Conservation (phyloP, 2,113 vertebrate genomes). For the Engraulis encrasicolus region DNA sequence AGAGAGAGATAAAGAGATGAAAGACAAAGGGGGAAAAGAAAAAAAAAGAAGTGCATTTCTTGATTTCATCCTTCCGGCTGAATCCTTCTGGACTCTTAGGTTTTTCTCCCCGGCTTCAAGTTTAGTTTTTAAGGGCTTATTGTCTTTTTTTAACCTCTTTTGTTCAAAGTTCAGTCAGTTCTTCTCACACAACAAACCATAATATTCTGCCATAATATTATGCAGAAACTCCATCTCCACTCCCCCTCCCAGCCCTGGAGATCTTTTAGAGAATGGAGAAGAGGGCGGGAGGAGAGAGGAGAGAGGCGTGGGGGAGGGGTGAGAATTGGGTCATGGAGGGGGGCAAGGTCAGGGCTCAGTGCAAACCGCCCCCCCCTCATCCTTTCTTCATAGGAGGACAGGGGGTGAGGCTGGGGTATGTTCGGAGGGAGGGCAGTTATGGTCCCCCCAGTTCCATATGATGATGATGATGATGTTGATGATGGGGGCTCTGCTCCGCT, state of each 20-base stretch:
- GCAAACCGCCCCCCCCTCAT: too few species aligned
- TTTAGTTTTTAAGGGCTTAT: neutral
- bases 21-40: neutral
- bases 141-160: neutral
- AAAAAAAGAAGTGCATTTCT: neutral
- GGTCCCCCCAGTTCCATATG: too few species aligned
- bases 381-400: neutral
- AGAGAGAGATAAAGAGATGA: neutral
- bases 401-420: neutral
- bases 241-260: neutral
- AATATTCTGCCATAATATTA: neutral
- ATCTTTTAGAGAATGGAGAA: neutral
- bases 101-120: neutral
- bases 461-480: too few species aligned
- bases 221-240: neutral
- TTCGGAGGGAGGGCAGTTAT: neutral
- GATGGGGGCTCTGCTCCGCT: constrained; percentile 45
- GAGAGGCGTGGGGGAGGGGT: neutral
- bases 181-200: neutral
- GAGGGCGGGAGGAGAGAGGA: neutral
- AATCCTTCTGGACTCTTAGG: neutral
- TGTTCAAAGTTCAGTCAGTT: constrained; percentile 16
- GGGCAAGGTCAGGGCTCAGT: neutral
- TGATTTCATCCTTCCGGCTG: neutral
- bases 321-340: neutral